These are phyloP conservation scores for Alaudala cheleensis DNA, from an alignment of 2,113 vertebrate genomes.

Conservation along the genomic window DNA sequence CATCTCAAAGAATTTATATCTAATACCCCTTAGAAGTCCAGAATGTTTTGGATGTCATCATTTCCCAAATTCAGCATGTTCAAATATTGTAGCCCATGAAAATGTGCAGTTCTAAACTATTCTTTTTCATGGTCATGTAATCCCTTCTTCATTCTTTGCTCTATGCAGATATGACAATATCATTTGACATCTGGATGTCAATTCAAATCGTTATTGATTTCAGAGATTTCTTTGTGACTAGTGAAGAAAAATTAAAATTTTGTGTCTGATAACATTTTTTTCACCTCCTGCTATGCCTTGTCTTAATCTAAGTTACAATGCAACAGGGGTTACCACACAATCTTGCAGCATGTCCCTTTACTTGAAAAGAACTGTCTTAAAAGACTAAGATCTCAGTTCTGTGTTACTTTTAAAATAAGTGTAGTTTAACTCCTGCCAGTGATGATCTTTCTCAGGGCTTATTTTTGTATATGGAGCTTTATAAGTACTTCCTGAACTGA, in stretches of 20 bases:
- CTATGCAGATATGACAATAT: neutral
- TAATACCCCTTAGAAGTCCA: neutral
- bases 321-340: neutral
- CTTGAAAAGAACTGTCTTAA: neutral
- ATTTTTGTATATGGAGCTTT: neutral
- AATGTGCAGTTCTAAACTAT: neutral
- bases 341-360: neutral
- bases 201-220: neutral
- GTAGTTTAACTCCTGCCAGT: neutral
- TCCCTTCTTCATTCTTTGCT: neutral
- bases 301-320: neutral
- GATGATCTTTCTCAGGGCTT: neutral
- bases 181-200: neutral
- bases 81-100: neutral
- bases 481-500: neutral
- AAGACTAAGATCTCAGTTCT: neutral
- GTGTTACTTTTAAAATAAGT: neutral
- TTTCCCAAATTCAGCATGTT: neutral
- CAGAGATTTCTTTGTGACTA: neutral
- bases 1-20: neutral
- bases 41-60: neutral
- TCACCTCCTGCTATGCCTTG: neutral
- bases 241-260: neutral
- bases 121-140: neutral
- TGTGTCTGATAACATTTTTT: neutral